Conservation (phyloP, 2,797 vertebrate species). For the Syngnathus acus region DNA sequence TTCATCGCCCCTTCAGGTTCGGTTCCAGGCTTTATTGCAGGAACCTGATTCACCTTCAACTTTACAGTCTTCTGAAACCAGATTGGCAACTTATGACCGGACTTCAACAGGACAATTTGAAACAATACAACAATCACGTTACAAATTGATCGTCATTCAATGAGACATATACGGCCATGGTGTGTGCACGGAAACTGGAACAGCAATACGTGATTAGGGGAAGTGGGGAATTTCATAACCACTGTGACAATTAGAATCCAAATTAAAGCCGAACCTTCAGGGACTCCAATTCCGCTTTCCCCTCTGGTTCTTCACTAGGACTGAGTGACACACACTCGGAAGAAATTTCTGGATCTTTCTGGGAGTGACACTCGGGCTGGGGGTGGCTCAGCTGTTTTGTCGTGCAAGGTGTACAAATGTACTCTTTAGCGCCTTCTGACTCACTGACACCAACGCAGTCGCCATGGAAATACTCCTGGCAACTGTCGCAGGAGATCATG, state of each 20-base stretch:
- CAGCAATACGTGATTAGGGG: background rate
- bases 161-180: background rate
- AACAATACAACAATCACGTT: background rate
- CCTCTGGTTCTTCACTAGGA: slow-evolving; percentile 57
- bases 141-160: background rate
- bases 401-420: slow-evolving; percentile 83
- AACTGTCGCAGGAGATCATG: slow-evolving; percentile 92
- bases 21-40: slow-evolving; percentile 6
- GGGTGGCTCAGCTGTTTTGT: slow-evolving; percentile 57
- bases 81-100: slow-evolving; percentile 35
- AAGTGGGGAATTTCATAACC: background rate
- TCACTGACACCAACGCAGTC: slow-evolving; percentile 85
- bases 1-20: slow-evolving; percentile 41
- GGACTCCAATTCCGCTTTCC: slow-evolving; percentile 64
- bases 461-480: slow-evolving; percentile 90
- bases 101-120: slow-evolving; percentile 4
- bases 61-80: slow-evolving; percentile 53
- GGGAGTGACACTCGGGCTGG: slow-evolving; percentile 20
- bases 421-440: slow-evolving; percentile 76
- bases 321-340: slow-evolving; percentile 41
- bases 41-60: slow-evolving; percentile 13
- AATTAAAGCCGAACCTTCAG: slow-evolving; percentile 71
- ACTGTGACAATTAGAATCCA: background rate
- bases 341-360: slow-evolving; percentile 21
- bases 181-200: background rate